Conservation (phyloP, 2,888 invertebrate genomes). For the Chrysolina haemoptera region DNA sequence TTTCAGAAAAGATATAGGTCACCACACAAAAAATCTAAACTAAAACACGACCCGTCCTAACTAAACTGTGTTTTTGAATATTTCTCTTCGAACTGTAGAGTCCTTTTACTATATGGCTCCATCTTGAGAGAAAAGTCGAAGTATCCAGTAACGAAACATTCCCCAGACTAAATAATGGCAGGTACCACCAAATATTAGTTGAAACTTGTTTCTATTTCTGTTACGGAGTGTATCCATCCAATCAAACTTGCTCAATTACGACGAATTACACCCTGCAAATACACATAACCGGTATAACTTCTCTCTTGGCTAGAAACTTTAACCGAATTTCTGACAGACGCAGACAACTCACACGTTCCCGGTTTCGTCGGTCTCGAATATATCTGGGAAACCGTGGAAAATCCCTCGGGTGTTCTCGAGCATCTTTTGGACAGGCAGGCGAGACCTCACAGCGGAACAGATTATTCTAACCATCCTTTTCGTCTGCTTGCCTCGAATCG, state of each 20-base stretch:
- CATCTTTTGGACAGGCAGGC: slow-evolving; percentile 28
- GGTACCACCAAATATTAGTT: not conserved
- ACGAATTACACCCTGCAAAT: slow-evolving; percentile 25
- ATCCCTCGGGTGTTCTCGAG: slow-evolving; percentile 44
- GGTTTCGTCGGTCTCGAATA: slow-evolving; percentile 25
- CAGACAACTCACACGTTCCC: slow-evolving; percentile 32
- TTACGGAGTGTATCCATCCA: slow-evolving; percentile 6
- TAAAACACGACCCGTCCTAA: too few relatives aligned
- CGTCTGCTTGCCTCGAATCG: slow-evolving; percentile 31
- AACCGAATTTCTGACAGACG: slow-evolving; percentile 44
- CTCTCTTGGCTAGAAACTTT: slow-evolving; percentile 35
- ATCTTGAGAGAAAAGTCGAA: not conserved
- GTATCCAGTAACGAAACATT: too few relatives aligned
- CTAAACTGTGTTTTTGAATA: too few relatives aligned
- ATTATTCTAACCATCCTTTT: slow-evolving; percentile 60
- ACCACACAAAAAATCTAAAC: too few relatives aligned
- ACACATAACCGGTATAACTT: slow-evolving; percentile 16
- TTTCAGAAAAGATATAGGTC: too few relatives aligned
- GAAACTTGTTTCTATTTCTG: not conserved
- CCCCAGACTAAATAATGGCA: not conserved
- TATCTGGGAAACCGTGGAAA: slow-evolving; percentile 31
- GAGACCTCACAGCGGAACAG: slow-evolving; percentile 53
- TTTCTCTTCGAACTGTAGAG: too few relatives aligned
- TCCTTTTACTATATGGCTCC: not conserved
- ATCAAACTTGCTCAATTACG: slow-evolving; percentile 24